Evolutionary conservation across 2,888 invertebrate genomes (phyloP), one percentile per base, ranked within the genome.

Genomic region (Synergus itoensis): DNA sequence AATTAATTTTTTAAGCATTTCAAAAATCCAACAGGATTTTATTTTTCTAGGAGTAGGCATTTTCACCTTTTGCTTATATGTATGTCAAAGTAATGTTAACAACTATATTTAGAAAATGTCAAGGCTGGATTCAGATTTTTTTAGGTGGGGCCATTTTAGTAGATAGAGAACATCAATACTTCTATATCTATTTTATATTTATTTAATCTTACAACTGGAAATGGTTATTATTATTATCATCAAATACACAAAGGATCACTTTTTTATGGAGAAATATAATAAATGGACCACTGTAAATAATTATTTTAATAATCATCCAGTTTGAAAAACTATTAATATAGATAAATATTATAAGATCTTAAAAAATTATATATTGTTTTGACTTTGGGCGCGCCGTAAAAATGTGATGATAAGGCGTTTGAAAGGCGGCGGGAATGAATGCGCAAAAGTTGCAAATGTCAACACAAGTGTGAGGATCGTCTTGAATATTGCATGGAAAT

Each of bases 71-170:
- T 53, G 8, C 53, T 53, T 53, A 53, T 53, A 53, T 53, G n/a
- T n/a, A 53, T 53, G 53, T 9, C 53, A 53, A 53, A n/a, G 53
- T n/a, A 53, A 53, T 53, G n/a, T 53, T n/a, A 53, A n/a, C n/a
- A 53, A 53, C 53, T 53, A 53, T 53, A 53, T 53, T 53, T 53
- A 53, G 53, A 53, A 53, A 53, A n/a, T 53, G 53, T 53, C 8
- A n/a, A 53, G n/a, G 53, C 53, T 53, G 53, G 53, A 53, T 53
- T n/a, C 53, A 53, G 53, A n/a, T n/a, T 53, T 53, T 53, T 53
- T 53, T 53, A 53, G 53, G 53, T 53, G 53, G 53, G 53, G 53
- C n/a, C 53, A n/a, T n/a, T 53, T 53, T 8, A n/a, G n/a, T 16
- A 9, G n/a, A n/a, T 7, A 8, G n/a, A 53, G 8, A 53, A 53